Evolutionary conservation across 2,113 vertebrate species (phyloP), one percentile per base, ranked within the genome.

Genomic region (Danionella cerebrum): DNA sequence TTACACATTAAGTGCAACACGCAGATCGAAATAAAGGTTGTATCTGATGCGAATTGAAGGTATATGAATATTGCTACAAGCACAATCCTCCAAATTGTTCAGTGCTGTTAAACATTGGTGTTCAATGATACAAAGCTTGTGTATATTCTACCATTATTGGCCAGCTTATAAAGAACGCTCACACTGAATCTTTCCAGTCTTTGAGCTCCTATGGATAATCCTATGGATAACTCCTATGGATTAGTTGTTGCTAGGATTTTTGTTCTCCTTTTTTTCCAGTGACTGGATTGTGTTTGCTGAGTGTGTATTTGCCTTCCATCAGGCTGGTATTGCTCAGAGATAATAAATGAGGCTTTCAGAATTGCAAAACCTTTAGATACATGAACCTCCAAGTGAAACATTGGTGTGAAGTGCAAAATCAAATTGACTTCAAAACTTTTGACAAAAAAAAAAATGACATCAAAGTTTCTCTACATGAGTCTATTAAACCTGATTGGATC

Each of bases 281-380:
- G 60, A 21, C 41, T 50, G 60, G 18, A 64, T 64, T 36, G 4
- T 64, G 60, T 64, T 64, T 64, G 60, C 60, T 24, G 19, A 64
- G 60, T 36, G 42, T 50, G 60, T 64, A 45, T 27, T 60, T 31
- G 39, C 3, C 12, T 2, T 59, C 29, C 12, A 42, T 42, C 55
- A 42, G 24, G 9, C 10, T 29, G 29, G 36, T 59, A 59, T 59
- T 42, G 21, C 10, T 7, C 9, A 27, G 22, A 18, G 38, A 27
- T 27, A 59, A 41, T 27, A 29, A 14, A 42, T 13, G 31, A 31
- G 33, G 9, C 29, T 18, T 6, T 16, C 8, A 8, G 31, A 3
- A 29, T 1, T 18, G 1, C 19, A n/a, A 16, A 5, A 14, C 5
- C 25, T n/a, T 52, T 29, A 10, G 48, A 11, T 0, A 51, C 22